These are phyloP conservation scores for Apostichopus leukothele DNA, from an alignment of 53 echinoderm and acorn worm genomes.

Conservation along the genomic window DNA sequence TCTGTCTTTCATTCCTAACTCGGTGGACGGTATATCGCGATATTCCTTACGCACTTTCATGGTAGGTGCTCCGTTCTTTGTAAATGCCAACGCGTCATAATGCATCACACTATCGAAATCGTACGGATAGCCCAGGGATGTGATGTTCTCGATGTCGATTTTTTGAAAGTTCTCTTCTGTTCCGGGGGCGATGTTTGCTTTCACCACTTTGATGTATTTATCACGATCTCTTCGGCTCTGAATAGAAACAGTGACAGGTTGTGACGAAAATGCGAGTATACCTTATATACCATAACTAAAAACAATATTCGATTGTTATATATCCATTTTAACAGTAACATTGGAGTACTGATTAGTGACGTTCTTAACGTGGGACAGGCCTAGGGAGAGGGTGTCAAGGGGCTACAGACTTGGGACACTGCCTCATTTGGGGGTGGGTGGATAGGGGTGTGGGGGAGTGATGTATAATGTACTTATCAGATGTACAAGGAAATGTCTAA, in stretches of 20 bases:
- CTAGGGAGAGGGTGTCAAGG: too few relatives aligned
- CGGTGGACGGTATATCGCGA: slow-evolving; percentile 46
- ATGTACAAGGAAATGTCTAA: too few relatives aligned
- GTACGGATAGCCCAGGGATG: slow-evolving; percentile 81
- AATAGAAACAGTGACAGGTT: neutral
- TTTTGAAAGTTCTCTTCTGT: slow-evolving; percentile 83
- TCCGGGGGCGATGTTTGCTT: slow-evolving; percentile 76
- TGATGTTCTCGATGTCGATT: slow-evolving; percentile 69
- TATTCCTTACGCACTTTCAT: slow-evolving; percentile 77
- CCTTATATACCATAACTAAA: too few relatives aligned
- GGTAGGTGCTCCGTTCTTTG: slow-evolving; percentile 75
- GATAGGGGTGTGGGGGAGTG: too few relatives aligned
- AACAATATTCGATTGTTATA: too few relatives aligned
- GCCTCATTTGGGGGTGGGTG: too few relatives aligned
- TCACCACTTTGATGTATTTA: slow-evolving; percentile 67
- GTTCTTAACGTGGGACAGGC: too few relatives aligned
- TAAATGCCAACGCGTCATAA: slow-evolving; percentile 77
- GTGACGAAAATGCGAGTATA: neutral
- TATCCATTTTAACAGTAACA: too few relatives aligned
- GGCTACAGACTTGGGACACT: too few relatives aligned
- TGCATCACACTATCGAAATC: slow-evolving; percentile 97
- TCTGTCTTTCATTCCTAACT: slow-evolving; percentile 49
- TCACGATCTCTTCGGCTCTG: slow-evolving; percentile 89
- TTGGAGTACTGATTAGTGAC: too few relatives aligned
- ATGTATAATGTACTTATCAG: too few relatives aligned